Evolutionary conservation across 2,113 vertebrate species (phyloP), one percentile per base, ranked within the genome.

Genomic region (Orthonyx spaldingii): DNA sequence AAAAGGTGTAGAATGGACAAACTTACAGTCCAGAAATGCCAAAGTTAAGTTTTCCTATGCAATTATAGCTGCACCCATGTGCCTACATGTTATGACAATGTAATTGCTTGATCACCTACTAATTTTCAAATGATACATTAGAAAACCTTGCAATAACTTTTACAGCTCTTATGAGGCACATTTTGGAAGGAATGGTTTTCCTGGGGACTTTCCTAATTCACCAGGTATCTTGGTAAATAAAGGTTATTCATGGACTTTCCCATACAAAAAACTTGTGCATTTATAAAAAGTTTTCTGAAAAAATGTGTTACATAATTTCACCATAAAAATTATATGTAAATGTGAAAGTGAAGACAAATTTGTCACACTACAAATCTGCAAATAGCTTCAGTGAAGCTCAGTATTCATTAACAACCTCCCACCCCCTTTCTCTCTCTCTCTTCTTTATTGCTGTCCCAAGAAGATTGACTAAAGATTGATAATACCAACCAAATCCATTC

Each of bases 141-240:
- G 16, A 83, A 85, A 80, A 77, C 50, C 30, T 83, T 90, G 57
- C 37, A 76, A 89, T 87, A 87, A 89, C 35, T 93, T 94, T 94
- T 77, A 91, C 55, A 68, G 59, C 8, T 63, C 76, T 80, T 80
- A 33, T 33, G 59, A 77, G 87, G 50, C 39, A n/a, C 21, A 59
- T 74, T 90, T 90, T 52, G 32, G 21, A 87, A 92, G n/a, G 30
- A 33, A 77, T 20, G 15, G 17, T 57, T 91, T 93, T 93, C 39
- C 42, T 74, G 19, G 17, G 10, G 39, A 61, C 30, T 87, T 87
- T 18, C 32, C 22, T 86, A 16, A 10, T 77, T 90, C 35, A 52
- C 22, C 9, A 12, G 7, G 4, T 65, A 47, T 65, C 53, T 65
- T 57, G 16, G 39, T 79, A 89, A 88, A 94, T 37, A 76, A 76